Evolutionary conservation across 2,113 vertebrate species (phyloP).

Genomic region (Raja brachyura): DNA sequence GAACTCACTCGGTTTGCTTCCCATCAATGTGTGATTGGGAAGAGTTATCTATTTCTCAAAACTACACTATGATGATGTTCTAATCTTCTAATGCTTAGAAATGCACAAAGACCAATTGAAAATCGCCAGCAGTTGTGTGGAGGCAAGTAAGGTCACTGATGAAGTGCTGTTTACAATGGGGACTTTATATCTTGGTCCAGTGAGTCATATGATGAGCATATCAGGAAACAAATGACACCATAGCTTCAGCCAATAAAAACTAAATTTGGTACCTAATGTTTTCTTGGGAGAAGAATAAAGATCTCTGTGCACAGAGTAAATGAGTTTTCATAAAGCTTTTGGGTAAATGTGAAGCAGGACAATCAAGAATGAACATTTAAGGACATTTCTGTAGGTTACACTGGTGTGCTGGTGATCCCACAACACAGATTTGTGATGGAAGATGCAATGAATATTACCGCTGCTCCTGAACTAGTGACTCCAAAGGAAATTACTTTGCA

Average conservation of each 20-base stretch:
- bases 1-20: background rate
- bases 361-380: background rate
- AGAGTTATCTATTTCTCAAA: background rate
- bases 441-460: background rate
- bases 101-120: background rate
- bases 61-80: background rate
- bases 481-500: background rate
- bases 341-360: background rate
- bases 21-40: background rate
- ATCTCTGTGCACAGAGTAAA: background rate
- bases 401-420: background rate
- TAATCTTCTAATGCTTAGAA: background rate
- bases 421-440: background rate
- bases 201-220: conserved; percentile 28
- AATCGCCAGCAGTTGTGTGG: background rate
- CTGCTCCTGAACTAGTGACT: background rate
- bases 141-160: background rate
- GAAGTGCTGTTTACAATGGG: background rate
- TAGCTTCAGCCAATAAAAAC: conserved; percentile 23
- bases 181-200: background rate
- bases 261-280: background rate
- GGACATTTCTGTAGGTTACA: background rate
- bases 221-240: conserved; percentile 10
- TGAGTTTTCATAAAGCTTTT: background rate
- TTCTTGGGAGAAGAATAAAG: background rate